A percentile compares a stretch with the other conserved stretches of the same genome.
Conservation (phyloP, 2,888 invertebrate species). For the Norana najaformis region DNA sequence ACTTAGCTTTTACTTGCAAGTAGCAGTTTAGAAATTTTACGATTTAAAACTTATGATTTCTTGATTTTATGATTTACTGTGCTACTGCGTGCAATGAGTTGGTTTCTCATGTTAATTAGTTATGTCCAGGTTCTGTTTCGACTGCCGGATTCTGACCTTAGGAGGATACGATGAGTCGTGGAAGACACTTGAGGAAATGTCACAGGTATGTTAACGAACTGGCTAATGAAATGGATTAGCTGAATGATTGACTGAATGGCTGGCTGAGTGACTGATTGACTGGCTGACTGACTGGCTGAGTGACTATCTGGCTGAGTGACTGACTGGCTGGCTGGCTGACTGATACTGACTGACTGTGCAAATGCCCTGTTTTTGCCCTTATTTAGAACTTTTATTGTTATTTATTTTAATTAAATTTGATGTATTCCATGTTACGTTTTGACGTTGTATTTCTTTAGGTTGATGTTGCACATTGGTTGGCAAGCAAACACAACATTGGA, state of each 20-base stretch:
- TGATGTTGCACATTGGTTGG: slow-evolving; percentile 65
- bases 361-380: background rate
- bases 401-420: background rate
- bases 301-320: no score
- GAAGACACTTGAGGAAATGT: slow-evolving; percentile 54
- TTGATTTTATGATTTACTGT: no score
- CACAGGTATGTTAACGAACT: slow-evolving; percentile 51
- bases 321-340: background rate
- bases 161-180: slow-evolving; percentile 78
- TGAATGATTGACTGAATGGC: background rate
- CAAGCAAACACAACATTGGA: slow-evolving; percentile 98
- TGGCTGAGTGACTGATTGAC: background rate
- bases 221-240: background rate
- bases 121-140: slow-evolving; percentile 73
- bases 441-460: slow-evolving; percentile 48
- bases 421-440: background rate
- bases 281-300: background rate
- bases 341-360: no score
- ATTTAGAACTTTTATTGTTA: background rate
- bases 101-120: background rate
- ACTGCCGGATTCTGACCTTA: slow-evolving; percentile 87
- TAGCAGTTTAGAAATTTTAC: no score
- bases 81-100: no score
- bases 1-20: no score
- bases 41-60: no score